These are phyloP conservation scores for Sylvicola cinctus DNA, from an alignment of 2,888 invertebrate species.

Conservation along the genomic window DNA sequence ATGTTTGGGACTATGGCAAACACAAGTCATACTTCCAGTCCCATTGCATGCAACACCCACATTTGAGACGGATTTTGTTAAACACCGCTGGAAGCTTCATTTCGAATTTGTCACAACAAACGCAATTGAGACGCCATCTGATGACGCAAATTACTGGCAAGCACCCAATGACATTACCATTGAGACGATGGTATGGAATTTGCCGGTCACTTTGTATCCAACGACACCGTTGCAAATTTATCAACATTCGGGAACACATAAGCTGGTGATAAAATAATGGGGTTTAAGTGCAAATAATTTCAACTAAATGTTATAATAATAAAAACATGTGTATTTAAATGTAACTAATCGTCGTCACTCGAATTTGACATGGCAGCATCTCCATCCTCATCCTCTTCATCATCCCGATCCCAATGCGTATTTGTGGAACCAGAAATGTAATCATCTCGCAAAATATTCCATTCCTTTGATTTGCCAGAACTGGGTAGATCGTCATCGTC, in stretches of 20 bases:
- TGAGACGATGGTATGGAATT: slow-evolving; percentile 97
- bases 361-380: too few relatives aligned
- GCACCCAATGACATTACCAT: slow-evolving; percentile 74
- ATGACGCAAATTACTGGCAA: slow-evolving; percentile 47
- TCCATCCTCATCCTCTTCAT: slow-evolving; percentile 26
- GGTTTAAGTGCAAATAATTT: too few relatives aligned
- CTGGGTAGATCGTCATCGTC: slow-evolving; percentile 29
- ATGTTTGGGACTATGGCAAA: slow-evolving; percentile 69
- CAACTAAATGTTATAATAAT: too few relatives aligned
- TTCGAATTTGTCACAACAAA: slow-evolving; percentile 92
- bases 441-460: slow-evolving; percentile 54
- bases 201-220: slow-evolving; percentile 84
- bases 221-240: slow-evolving; percentile 69
- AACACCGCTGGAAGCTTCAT: slow-evolving; percentile 67
- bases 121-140: slow-evolving; percentile 33
- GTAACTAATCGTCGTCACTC: too few relatives aligned
- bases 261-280: slow-evolving; percentile 7
- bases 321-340: too few relatives aligned
- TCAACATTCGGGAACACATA: slow-evolving; percentile 27
- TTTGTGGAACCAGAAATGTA: slow-evolving; percentile 77
- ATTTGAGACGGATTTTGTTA: slow-evolving; percentile 78
- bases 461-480: slow-evolving; percentile 23
- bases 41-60: slow-evolving; percentile 89
- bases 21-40: slow-evolving; percentile 80
- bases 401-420: slow-evolving; percentile 80